Base-by-base conservation (phyloP, 1,140 invertebrate genomes). In the Elysia chlorotica region DNA sequence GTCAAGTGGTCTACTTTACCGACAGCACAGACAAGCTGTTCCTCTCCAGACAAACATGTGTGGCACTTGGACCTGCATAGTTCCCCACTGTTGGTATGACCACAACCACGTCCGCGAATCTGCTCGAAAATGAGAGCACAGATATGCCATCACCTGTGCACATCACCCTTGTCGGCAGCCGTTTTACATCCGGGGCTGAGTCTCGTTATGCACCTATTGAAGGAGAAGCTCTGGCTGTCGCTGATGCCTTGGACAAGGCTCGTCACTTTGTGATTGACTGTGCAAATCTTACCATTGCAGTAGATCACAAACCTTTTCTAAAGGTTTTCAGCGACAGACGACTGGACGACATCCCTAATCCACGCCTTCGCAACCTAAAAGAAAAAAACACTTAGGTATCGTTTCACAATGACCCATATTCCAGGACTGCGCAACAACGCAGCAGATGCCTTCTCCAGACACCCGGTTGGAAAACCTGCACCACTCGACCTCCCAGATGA, bases 211-310 rank as follows among this genome's bases (percentile, higher is more conserved):
- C n/a, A n/a, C n/a, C n/a, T 0, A 36, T 80, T 17, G 78, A 78
- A 48, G 78, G 77, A 2, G 77, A 81, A 63, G 77, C 80, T 0
- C 38, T 79, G 35, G 80, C 79, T 10, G 78, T 81, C 10, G 78
- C 69, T 1, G 75, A 81, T 68, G 71, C 76, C 2, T 63, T 81
- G 1, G 74, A 81, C 36, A n/a, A n/a, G n/a, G n/a, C n/a, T n/a
- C 23, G 72, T 28, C 75, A 79, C 57, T 79, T 78, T 56, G 73
- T 76, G 1, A 62, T 79, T n/a, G 78, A 76, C 17, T 80, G 75
- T 25, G 21, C 68, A 4, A 25, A 78, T 30, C 77, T 82, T 6
- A 75, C 70, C 14, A 56, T 79, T 19, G 74, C 76, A 0, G 76
- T 79, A 23, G 76, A 81, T 61, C 79, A 79, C 66, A 79, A 79